Conservation (phyloP, 2,113 vertebrate genomes). For the Aythya baeri region DNA sequence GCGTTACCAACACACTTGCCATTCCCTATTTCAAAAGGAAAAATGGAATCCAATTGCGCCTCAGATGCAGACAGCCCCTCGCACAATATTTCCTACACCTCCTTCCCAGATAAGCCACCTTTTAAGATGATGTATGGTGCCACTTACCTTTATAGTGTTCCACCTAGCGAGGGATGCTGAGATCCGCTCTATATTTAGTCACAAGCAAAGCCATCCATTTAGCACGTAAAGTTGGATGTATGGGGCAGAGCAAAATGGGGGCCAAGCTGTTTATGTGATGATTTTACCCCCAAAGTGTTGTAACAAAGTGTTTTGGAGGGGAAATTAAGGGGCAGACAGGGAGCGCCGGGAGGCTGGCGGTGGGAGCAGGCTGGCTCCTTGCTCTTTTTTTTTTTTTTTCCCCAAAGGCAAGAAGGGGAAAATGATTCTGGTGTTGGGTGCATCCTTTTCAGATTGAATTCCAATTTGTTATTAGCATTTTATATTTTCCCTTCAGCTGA, state of each 20-base stretch:
- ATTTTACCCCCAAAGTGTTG: background rate
- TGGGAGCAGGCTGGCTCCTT: accelerated
- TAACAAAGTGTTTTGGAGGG: background rate
- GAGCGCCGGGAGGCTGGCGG: accelerated
- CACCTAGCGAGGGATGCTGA: slow-evolving; percentile 31
- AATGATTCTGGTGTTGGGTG: background rate
- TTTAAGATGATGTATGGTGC: slow-evolving; percentile 66
- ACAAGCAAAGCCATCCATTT: slow-evolving; percentile 20
- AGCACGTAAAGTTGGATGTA: slow-evolving; percentile 21
- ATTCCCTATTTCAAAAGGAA: slow-evolving; percentile 52
- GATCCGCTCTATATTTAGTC: slow-evolving; percentile 15
- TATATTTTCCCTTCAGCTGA: slow-evolving; percentile 23
- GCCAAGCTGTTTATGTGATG: background rate
- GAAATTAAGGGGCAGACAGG: background rate
- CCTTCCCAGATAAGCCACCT: slow-evolving; percentile 65
- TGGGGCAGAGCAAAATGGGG: background rate
- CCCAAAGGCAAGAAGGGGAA: background rate
- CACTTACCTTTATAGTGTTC: slow-evolving; percentile 71
- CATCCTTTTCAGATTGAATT: slow-evolving; percentile 13
- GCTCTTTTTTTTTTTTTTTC: background rate
- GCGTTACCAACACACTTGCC: background rate
- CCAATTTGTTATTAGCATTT: slow-evolving; percentile 36
- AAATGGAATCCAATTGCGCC: slow-evolving; percentile 25
- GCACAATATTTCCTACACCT: slow-evolving; percentile 59
- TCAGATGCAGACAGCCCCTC: slow-evolving; percentile 44